These are phyloP conservation scores for Coregonus sp. DNA, from an alignment of 2,797 vertebrate genomes.

Conservation along the genomic window DNA sequence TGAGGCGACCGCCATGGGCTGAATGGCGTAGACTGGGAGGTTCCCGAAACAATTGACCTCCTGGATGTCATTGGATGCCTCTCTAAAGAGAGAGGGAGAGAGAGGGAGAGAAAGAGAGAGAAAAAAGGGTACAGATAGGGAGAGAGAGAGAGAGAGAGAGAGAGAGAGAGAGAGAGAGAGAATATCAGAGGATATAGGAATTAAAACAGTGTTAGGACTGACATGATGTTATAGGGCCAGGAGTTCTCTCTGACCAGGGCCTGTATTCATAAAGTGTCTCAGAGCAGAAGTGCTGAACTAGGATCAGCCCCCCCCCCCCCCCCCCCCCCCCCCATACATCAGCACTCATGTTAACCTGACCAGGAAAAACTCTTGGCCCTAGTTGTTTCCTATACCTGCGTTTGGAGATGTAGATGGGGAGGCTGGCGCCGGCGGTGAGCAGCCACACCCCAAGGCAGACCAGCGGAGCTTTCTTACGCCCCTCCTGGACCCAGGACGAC, in stretches of 20 bases:
- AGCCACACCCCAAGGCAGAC: slow-evolving; percentile 73
- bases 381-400: background rate
- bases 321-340: background rate
- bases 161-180: too few relatives aligned
- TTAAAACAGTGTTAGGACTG: background rate
- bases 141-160: too few relatives aligned
- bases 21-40: slow-evolving; percentile 48
- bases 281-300: too few relatives aligned
- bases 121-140: background rate
- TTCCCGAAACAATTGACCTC: slow-evolving; percentile 53
- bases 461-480: slow-evolving; percentile 61
- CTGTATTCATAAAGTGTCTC: too few relatives aligned
- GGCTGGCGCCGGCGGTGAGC: slow-evolving; percentile 60
- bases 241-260: background rate
- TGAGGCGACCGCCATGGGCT: slow-evolving; percentile 20
- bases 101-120: background rate
- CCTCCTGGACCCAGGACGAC: slow-evolving; percentile 43
- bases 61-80: fast-evolving
- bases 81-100: background rate
- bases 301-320: too few relatives aligned
- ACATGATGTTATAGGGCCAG: background rate
- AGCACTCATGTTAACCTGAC: background rate
- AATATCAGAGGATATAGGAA: background rate
- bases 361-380: background rate
- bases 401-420: slow-evolving; percentile 50